Conservation (phyloP, 2,888 invertebrate species). For the Acrobasis consociella region DNA sequence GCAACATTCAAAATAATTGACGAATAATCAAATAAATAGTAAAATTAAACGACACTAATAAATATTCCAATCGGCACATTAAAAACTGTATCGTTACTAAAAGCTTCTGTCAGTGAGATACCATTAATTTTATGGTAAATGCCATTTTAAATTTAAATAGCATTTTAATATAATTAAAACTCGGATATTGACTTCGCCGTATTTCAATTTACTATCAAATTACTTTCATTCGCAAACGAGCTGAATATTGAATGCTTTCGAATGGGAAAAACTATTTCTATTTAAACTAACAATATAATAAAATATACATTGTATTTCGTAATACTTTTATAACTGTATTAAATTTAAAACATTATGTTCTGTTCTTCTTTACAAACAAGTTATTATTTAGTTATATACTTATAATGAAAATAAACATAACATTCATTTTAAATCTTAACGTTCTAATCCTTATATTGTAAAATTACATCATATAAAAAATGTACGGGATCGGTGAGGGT, state of each 20-base stretch:
- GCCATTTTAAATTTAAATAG: conserved; percentile 18
- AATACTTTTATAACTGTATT: no score
- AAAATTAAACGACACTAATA: conserved; percentile 33
- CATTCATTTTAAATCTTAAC: no score
- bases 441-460: no score
- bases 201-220: conserved; percentile 10
- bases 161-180: conserved; percentile 18
- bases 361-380: no score
- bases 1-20: background rate
- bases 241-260: background rate
- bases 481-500: background rate
- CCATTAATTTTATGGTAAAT: conserved; percentile 16
- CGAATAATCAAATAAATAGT: background rate
- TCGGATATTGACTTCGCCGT: conserved; percentile 8
- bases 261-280: no score
- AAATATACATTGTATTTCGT: no score
- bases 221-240: background rate
- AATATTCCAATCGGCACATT: conserved; percentile 17
- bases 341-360: no score
- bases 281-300: no score
- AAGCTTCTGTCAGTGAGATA: conserved; percentile 16
- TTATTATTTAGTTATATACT: no score
- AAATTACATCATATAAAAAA: no score
- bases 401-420: no score
- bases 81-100: conserved; percentile 20